Percentiles rank a stretch among this genome's conserved stretches.
These are phyloP conservation scores for Miichthys miiuy DNA, from an alignment of 2,797 vertebrate genomes.

Conservation along the genomic window DNA sequence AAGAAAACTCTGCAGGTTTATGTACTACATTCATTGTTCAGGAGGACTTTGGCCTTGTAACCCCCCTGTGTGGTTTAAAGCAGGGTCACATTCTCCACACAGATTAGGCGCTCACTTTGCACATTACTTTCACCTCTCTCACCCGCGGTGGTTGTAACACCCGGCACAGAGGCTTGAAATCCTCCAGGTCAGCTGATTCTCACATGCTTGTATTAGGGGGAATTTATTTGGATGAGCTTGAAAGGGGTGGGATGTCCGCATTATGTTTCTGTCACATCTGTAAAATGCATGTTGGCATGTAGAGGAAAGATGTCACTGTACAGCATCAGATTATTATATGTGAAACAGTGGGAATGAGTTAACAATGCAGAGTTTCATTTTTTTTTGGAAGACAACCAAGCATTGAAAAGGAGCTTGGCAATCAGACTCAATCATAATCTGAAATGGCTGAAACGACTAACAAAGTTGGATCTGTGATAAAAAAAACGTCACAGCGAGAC, in stretches of 20 bases:
- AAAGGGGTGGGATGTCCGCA: neutral
- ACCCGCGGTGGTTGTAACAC: constrained; percentile 61
- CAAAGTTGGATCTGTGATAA: constrained; percentile 58
- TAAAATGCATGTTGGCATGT: neutral
- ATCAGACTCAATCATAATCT: constrained; percentile 46
- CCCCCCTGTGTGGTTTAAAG: constrained; percentile 44
- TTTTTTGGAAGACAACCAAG: constrained; percentile 56
- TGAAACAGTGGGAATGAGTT: constrained; percentile 11
- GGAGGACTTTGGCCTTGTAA: constrained; percentile 54
- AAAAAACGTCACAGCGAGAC: constrained; percentile 23
- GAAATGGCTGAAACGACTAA: constrained; percentile 37
- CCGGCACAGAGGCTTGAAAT: constrained; percentile 63
- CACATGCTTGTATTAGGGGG: constrained; percentile 71
- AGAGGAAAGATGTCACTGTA: neutral
- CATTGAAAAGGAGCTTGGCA: constrained; percentile 63
- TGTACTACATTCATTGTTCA: constrained; percentile 53
- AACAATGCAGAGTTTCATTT: constrained; percentile 67
- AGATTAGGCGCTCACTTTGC: constrained; percentile 74
- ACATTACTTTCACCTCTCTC: constrained; percentile 50
- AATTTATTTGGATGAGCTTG: constrained; percentile 44
- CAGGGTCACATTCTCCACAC: constrained; percentile 80
- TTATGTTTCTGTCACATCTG: neutral
- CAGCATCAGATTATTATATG: neutral
- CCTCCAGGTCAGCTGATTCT: constrained; percentile 80
- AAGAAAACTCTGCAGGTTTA: constrained; percentile 22